Base-by-base conservation (phyloP, 2,113 vertebrate species). In the Bos javanicus region DNA sequence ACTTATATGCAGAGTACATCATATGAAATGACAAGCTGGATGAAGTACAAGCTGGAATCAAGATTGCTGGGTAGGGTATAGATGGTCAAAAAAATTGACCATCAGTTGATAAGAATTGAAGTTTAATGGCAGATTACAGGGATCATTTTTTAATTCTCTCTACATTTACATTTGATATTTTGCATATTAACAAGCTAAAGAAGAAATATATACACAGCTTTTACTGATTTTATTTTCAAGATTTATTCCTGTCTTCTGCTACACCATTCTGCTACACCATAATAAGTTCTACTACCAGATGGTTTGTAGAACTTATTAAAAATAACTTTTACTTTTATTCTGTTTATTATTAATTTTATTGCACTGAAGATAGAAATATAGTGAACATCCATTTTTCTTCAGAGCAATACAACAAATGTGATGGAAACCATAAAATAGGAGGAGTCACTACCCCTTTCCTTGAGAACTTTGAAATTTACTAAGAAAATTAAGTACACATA, bases 291-390 rank as follows among this genome's bases (percentile, higher is more conserved):
- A 97, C 46, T 94, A 28, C 48, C 59, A 16, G 52, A 9, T 78
- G 52, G 48, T 84, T 95, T 84, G 3, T 33, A 76, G 39, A 97
- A 50, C 14, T 52, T 59, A 74, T 76, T 43, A 30, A 56, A 50
- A 78, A 60, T 80, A 84, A 84, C 30, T 91, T 80, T 82, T 86
- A 64, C 76, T 95, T 91, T 64, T 57, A 96, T 95, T 96, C n/a
- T 3, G 39, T 86, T 88, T 92, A 83, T 90, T 90, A 91, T 82
- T 76, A 91, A 76, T 87, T 78, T 86, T 80, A 81, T 57, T 16
- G 10, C n/a, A 43, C 33, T 90, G 52, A 3, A 92, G 21, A 67
- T 59, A 90, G 89, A 94, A 96, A 83, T 48, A 83, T 19, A 89
- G 80, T 60, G 28, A 76, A 89, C 33, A 96, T 43, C 57, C 78